Conservation (phyloP, 2,113 vertebrate genomes). For the Triplophysa tibetana region DNA sequence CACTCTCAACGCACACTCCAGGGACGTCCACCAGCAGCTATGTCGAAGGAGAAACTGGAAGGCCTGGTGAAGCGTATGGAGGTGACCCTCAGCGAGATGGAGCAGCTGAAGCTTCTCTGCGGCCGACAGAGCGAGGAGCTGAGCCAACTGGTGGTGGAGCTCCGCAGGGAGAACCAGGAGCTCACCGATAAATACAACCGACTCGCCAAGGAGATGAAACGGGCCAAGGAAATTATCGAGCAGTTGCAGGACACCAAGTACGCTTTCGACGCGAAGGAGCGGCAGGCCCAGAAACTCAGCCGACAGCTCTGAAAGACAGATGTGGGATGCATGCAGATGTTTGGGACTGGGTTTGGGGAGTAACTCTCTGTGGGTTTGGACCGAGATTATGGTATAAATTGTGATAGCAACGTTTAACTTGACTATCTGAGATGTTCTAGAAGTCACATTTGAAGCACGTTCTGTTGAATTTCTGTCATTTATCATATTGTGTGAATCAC, state of each 20-base stretch:
- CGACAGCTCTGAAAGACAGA: conserved; percentile 73
- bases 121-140: conserved; percentile 84
- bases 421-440: too few relatives aligned
- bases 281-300: conserved; percentile 88
- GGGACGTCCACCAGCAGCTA: conserved; percentile 49
- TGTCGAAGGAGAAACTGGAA: conserved; percentile 86
- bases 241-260: conserved; percentile 81
- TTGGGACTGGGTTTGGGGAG: not conserved
- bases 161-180: conserved; percentile 80
- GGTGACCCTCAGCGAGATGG: conserved; percentile 84
- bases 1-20: not conserved
- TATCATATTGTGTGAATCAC: too few relatives aligned
- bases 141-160: conserved; percentile 80
- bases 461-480: too few relatives aligned
- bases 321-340: not conserved
- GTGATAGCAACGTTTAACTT: not conserved
- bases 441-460: too few relatives aligned
- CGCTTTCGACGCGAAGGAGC: conserved; percentile 82
- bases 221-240: conserved; percentile 80
- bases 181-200: conserved; percentile 80
- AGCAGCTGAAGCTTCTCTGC: conserved; percentile 85
- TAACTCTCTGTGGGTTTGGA: not conserved
- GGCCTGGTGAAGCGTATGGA: conserved; percentile 85
- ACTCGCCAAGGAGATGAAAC: conserved; percentile 77
- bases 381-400: not conserved